Base-by-base conservation (phyloP, 2,113 vertebrate species). In the Anas platyrhynchos region DNA sequence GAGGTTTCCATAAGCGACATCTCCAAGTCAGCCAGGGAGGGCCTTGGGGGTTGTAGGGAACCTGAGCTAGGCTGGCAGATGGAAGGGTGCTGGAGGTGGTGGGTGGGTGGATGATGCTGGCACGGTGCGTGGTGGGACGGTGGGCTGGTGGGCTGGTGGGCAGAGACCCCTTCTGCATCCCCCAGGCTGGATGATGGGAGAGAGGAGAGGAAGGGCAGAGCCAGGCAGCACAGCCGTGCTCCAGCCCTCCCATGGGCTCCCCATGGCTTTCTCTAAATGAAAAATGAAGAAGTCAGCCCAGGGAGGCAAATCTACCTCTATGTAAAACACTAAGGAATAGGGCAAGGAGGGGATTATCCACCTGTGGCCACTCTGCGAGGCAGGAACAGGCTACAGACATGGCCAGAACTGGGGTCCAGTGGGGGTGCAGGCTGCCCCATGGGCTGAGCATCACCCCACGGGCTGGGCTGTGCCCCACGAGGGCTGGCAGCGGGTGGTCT, bases 1-100 rank as follows among this genome's bases (percentile, higher is more conserved):
- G 59, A 74, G n/a, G 83, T 82, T 95, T 82, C 94, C 84, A 91
- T 66, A 58, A 76, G 87, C 0, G 27, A 54, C 81, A 89, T 87
- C 93, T 36, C 84, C 1, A 1, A 43, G 52, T 54, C 34, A 82
- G 89, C 56, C 4, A 68, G 61, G 43, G n/a, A n/a, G 10, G 65
- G 31, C 20, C 13, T 26, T 0, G 0, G 44, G 61, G 73, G 14
- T 26, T 10, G 32, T 2, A 13, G 13, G 21, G 18, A 36, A 23
- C 3, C 36, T 50, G 73, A 15, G 29, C 15, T 46, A n/a, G 27
- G 72, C 34, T 76, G 44, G n/a, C 15, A 61, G 17, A 2, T 44
- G 55, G 41, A 55, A 62, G 16, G 20, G 13, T 25, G 38, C 5
- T 61, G 62, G 14, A 56, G n/a, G 36, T 32, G 55, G 27, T 31